Evolutionary conservation across 1,140 invertebrate species (phyloP).

Genomic region (Leptinotarsa texana): DNA sequence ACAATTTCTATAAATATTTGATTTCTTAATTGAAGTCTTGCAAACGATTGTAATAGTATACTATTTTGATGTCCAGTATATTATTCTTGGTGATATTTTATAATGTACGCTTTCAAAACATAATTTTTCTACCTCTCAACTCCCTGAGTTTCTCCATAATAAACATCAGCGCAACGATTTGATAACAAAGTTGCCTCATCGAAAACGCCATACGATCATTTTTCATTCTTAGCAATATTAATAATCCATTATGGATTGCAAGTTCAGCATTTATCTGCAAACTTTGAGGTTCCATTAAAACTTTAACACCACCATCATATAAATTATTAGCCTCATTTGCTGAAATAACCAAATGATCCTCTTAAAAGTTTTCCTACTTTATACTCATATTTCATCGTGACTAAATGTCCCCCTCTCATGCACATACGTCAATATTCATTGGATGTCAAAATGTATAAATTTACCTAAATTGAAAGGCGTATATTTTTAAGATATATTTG

Average conservation of each 20-base stretch:
- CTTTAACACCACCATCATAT: slow-evolving; percentile 15
- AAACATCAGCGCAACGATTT: background rate
- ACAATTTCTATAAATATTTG: too few species aligned
- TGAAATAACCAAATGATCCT: slow-evolving; percentile 20
- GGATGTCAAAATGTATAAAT: background rate
- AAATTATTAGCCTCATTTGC: slow-evolving; percentile 19
- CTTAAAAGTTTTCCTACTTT: background rate
- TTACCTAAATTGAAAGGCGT: background rate
- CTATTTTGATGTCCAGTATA: too few species aligned
- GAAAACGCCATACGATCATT: slow-evolving; percentile 15
- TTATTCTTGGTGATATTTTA: too few species aligned
- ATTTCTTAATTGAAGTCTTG: too few species aligned
- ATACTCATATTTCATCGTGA: background rate
- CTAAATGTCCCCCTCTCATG: background rate
- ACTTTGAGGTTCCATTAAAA: slow-evolving; percentile 25
- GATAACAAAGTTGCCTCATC: background rate
- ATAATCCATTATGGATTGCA: slow-evolving; percentile 21
- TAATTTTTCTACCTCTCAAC: background rate
- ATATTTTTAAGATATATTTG: too few species aligned
- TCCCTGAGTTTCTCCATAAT: background rate
- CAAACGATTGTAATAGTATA: too few species aligned
- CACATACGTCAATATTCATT: background rate
- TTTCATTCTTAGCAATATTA: slow-evolving; percentile 20
- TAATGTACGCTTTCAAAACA: too few species aligned
- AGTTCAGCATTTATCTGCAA: slow-evolving; percentile 18